phyloP scores from a whole-genome alignment of 1,140 invertebrate species.

The Gerris buenoi region DNA sequence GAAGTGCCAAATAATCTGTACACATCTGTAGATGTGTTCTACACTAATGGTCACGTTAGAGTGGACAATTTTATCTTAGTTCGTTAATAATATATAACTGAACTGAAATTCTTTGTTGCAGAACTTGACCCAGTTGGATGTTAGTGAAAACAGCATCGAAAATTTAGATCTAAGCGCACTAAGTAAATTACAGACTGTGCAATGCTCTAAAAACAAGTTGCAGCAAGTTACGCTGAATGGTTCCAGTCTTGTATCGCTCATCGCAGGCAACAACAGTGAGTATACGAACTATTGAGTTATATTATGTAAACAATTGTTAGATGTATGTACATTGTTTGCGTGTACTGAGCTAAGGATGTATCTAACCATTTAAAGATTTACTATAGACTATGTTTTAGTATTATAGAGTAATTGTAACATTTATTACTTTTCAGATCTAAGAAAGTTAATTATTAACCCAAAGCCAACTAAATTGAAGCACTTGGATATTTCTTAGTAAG shows the following conservation, averaged over 20 bases:
- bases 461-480: slow-evolving; percentile 50
- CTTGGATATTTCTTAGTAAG: slow-evolving; percentile 55
- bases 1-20: too few relatives aligned
- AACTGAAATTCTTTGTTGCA: slow-evolving; percentile 33
- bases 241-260: slow-evolving; percentile 44
- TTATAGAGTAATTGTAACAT: slow-evolving; percentile 13
- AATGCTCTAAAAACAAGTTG: slow-evolving; percentile 53
- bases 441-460: slow-evolving; percentile 44
- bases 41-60: too few relatives aligned
- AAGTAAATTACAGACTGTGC: slow-evolving; percentile 47
- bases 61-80: too few relatives aligned
- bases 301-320: too few relatives aligned
- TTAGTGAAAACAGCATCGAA: slow-evolving; percentile 63
- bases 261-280: slow-evolving; percentile 61
- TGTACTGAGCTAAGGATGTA: too few relatives aligned
- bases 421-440: slow-evolving; percentile 50
- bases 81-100: too few relatives aligned
- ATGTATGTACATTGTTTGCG: too few relatives aligned
- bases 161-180: slow-evolving; percentile 54
- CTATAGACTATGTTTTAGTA: too few relatives aligned
- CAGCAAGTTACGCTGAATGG: slow-evolving; percentile 52
- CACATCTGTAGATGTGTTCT: too few relatives aligned
- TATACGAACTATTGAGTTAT: too few relatives aligned
- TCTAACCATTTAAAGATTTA: too few relatives aligned
- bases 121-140: slow-evolving; percentile 55